phyloP scores from a whole-genome alignment of 35 echinoderm and acorn worm species.

The Anneissia japonica region DNA sequence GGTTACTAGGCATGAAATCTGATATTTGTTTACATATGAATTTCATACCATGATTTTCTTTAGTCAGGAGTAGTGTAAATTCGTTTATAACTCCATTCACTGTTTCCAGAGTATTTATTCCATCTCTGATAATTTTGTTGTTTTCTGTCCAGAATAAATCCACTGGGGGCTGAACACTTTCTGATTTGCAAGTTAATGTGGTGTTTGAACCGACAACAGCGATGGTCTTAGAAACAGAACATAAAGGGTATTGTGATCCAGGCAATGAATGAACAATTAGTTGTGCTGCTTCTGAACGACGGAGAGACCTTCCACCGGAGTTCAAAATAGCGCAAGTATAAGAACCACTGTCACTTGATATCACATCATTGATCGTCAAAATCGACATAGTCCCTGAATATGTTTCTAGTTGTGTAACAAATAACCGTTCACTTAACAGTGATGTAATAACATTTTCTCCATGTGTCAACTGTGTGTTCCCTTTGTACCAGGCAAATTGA shows the following conservation, averaged over 20 bases:
- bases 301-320: too few relatives aligned
- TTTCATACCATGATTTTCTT: neutral
- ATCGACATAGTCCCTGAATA: too few relatives aligned
- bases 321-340: too few relatives aligned
- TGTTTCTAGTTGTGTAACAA: too few relatives aligned
- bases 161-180: neutral
- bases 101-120: neutral
- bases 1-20: neutral
- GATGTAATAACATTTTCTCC: too few relatives aligned
- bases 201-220: neutral
- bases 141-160: neutral
- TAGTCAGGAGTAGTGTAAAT: neutral
- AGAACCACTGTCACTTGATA: too few relatives aligned
- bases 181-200: neutral
- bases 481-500: too few relatives aligned
- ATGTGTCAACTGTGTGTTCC: too few relatives aligned
- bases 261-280: neutral
- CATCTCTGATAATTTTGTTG: neutral
- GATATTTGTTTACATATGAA: neutral
- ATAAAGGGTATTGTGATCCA: neutral
- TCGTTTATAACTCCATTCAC: neutral
- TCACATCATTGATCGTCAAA: too few relatives aligned
- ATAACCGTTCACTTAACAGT: too few relatives aligned
- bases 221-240: neutral
- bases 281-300: too few relatives aligned